These are phyloP conservation scores for Tinea trinotella DNA, from an alignment of 2,888 invertebrate genomes.

Conservation along the genomic window DNA sequence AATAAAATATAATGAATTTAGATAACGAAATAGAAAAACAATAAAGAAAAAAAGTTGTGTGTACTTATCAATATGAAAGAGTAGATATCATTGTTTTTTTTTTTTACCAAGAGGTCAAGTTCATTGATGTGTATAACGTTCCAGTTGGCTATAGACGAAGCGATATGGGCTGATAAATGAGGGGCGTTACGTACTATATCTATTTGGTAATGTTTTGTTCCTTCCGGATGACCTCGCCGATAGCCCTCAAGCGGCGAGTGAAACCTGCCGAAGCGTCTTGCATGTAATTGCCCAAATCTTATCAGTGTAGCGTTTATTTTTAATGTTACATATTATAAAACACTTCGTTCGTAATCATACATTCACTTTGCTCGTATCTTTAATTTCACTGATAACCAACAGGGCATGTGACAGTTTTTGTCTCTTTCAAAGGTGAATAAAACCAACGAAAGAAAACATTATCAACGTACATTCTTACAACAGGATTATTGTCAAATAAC, in stretches of 20 bases:
- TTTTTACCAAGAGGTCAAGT: slow-evolving; percentile 36
- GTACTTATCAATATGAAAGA: no score
- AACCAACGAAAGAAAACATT: no score
- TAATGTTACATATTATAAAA: not conserved
- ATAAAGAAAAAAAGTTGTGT: no score
- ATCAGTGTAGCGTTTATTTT: not conserved
- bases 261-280: not conserved
- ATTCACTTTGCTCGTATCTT: not conserved
- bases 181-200: slow-evolving; percentile 43
- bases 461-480: no score
- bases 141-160: slow-evolving; percentile 22
- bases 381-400: not conserved
- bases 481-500: no score
- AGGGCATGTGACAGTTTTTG: not conserved
- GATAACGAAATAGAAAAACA: no score
- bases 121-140: slow-evolving; percentile 35
- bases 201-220: slow-evolving; percentile 54
- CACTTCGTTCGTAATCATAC: not conserved
- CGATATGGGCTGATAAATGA: slow-evolving; percentile 51
- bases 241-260: slow-evolving; percentile 1
- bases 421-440: no score
- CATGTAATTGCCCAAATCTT: not conserved
- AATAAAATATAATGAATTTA: no score
- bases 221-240: slow-evolving; percentile 54
- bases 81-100: not conserved